phyloP scores from a whole-genome alignment of 2,888 invertebrate species.

The Ophion ellenae region DNA sequence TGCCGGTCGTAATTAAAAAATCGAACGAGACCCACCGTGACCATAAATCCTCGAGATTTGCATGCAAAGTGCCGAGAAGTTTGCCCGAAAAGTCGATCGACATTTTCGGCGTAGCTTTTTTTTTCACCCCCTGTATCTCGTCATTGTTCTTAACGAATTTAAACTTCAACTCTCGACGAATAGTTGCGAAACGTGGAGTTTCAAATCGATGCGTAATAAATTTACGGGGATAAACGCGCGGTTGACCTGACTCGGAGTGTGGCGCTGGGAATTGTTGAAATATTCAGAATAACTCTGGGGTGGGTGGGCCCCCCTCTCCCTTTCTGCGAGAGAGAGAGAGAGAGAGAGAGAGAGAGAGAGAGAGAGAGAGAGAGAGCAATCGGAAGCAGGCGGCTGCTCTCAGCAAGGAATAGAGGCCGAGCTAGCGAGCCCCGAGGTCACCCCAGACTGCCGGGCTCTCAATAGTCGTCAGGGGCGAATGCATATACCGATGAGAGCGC shows the following conservation, averaged over 20 bases:
- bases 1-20: constrained; percentile 29
- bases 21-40: constrained; percentile 6
- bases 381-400: constrained; percentile 49
- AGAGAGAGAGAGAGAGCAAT: constrained; percentile 44
- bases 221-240: constrained; percentile 7
- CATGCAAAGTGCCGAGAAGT: not conserved
- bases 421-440: constrained; percentile 59
- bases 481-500: constrained; percentile 50
- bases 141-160: not conserved
- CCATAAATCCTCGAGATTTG: constrained; percentile 14
- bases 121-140: not conserved
- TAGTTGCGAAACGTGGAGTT: constrained; percentile 4
- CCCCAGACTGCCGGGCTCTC: constrained; percentile 53
- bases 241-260: not conserved
- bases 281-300: constrained; percentile 40
- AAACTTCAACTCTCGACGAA: not conserved
- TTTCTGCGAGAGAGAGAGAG: not conserved
- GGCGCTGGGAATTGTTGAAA: constrained; percentile 37
- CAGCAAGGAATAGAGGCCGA: constrained; percentile 47
- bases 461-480: constrained; percentile 50
- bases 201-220: constrained; percentile 25
- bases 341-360: not conserved
- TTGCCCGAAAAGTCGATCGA: not conserved
- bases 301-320: not conserved
- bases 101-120: not conserved